These are phyloP conservation scores for Chelidonichthys spinosus DNA, from an alignment of 2,797 vertebrate species.

Conservation along the genomic window DNA sequence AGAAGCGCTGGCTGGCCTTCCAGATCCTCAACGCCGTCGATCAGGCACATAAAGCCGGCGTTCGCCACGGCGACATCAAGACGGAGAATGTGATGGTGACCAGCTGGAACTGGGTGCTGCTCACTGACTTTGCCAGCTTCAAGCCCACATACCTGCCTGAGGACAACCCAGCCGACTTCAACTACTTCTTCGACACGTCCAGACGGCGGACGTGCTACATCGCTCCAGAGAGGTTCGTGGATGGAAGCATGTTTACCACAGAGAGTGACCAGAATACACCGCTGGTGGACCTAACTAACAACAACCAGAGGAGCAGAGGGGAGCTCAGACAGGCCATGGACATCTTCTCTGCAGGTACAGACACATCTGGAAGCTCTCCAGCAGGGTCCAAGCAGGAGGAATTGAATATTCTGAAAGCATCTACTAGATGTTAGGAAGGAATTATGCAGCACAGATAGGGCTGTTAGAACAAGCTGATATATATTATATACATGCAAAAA, in stretches of 20 bases:
- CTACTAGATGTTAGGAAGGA: no score
- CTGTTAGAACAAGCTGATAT: no score
- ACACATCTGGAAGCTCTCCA: no score
- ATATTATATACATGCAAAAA: no score
- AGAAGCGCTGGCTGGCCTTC: slow-evolving; percentile 98
- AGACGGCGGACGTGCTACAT: slow-evolving; percentile 95
- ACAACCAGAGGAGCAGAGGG: slow-evolving; percentile 93
- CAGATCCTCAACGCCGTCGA: slow-evolving; percentile 96
- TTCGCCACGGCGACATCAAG: slow-evolving; percentile 97
- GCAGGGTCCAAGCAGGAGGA: no score
- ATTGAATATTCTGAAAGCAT: no score
- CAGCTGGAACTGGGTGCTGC: slow-evolving; percentile 98
- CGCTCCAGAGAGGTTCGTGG: slow-evolving; percentile 95
- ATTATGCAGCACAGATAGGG: no score
- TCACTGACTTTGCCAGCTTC: slow-evolving; percentile 98
- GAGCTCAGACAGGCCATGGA: slow-evolving; percentile 96
- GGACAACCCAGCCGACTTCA: slow-evolving; percentile 98
- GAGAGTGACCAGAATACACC: slow-evolving; percentile 95
- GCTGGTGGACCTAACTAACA: slow-evolving; percentile 93
- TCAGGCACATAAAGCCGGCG: slow-evolving; percentile 94
- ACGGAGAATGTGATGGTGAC: slow-evolving; percentile 99
- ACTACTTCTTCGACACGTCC: slow-evolving; percentile 98
- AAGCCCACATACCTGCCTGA: slow-evolving; percentile 97
- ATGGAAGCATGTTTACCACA: slow-evolving; percentile 92
- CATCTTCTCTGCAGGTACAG: slow-evolving; percentile 95